Base-by-base conservation (phyloP, 2,797 vertebrate genomes). In the Tenualosa thibaudeaui region DNA sequence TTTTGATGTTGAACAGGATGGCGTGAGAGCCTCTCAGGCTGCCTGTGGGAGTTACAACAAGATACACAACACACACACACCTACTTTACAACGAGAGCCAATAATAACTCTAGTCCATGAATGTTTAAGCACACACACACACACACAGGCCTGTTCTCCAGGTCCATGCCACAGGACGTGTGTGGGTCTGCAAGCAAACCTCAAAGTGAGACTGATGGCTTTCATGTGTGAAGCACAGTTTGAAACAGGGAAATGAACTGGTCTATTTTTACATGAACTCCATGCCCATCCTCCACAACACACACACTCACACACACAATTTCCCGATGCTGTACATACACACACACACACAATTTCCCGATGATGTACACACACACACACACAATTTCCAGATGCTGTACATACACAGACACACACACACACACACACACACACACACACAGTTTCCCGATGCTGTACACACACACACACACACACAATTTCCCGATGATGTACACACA, bases 41-140 rank as follows among this genome's bases (percentile, higher is more conserved):
- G 19, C 19, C 56, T 58, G 56, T 58, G 56, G 56, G 56, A 58
- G 56, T 58, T 5, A 58, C 17, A 58, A 22, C 19, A 22, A 58
- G 56, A 6, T 58, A 68, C 62, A 68, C 62, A 68, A 5, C 54
- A 56, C 15, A 17, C 54, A 17, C 54, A 56, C 54, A 17, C 54
- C 4, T 15, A 81, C 81, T 53, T 83, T 56, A 65, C 88, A 84
- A 81, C 84, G 83, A 89, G 68, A 83, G 40, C 54, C 84, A 87
- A 89, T 49, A 87, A 89, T 89, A 88, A 87, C 40, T 88, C 81
- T 86, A 37, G 81, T 81, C 50, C 19, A 83, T 26, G 56, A 87
- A 89, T 50, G 84, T 78, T 86, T 83, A 85, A 83, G 71, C 50
- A 58, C 17, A 17, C 17, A 58, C 56, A 58, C 56, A 22, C 56